Base-by-base conservation (phyloP, 2,888 invertebrate genomes). In the Platycnemis pennipes region DNA sequence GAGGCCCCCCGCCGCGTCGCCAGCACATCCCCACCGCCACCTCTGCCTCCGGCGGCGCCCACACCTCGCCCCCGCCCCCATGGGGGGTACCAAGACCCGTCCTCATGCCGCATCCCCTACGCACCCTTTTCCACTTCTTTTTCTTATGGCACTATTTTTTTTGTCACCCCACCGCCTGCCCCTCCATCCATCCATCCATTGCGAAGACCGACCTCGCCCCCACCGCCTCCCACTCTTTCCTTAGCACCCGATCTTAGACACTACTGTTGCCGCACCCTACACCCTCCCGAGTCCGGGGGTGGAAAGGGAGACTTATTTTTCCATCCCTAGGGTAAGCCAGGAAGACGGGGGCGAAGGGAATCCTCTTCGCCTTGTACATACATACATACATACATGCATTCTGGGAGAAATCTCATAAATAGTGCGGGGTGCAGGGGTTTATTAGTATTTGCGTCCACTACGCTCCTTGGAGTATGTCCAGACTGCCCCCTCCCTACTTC, bases 401-500 rank as follows among this genome's bases (percentile, higher is more conserved):
- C 26, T 22, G 63, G 31, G 77, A 37, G 77, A 77, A 77, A 31
- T 77, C 77, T 77, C 77, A 31, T 31, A 77, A 77, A 77, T 77
- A 77, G 77, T 31, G 37, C 77, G 77, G 77, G 31, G 77, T 77
- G 77, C 31, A 37, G 37, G 77, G 37, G 77, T 77, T 77, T 77
- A 77, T 77, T 77, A 77, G 77, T 37, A 77, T 77, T 77, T 77
- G 77, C 77, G 77, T 77, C 77, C 77, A 77, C 77, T 77, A 37
- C 37, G 77, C 77, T 77, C 77, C 37, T 77, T 77, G 77, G 77
- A 77, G 77, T 37, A 37, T 77, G 77, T 77, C 77, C 77, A 77
- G 77, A 77, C 37, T 77, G 77, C 77, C 77, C 77, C 77, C n/a
- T 13, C 77, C 77, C 31, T 0, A 11, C 77, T 37, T 37, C 77